A percentile compares a stretch with the other conserved stretches of the same genome.
Conservation (phyloP, 2,797 vertebrate species). For the Pangasius djambal region DNA sequence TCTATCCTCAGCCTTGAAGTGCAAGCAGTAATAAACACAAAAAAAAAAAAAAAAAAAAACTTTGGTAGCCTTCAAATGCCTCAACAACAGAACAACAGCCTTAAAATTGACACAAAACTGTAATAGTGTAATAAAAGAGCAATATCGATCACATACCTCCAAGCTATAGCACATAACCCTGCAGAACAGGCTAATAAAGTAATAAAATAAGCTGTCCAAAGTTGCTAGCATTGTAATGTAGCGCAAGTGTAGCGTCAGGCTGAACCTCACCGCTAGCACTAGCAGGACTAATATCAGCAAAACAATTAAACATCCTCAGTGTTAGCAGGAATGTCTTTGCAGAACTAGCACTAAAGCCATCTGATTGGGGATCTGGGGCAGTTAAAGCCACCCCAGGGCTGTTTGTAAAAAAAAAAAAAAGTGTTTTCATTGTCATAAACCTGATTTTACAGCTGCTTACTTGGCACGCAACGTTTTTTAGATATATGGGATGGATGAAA, state of each 20-base stretch:
- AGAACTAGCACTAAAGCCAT: background rate
- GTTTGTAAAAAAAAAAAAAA: background rate
- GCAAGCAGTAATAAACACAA: background rate
- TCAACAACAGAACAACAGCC: background rate
- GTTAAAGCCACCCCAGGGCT: background rate
- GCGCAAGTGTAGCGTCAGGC: background rate
- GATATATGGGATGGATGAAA: background rate
- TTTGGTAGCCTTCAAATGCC: slow-evolving; percentile 7
- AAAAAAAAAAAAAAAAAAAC: background rate
- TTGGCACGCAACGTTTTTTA: background rate
- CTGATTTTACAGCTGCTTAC: background rate
- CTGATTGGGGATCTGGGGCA: background rate
- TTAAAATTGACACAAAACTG: slow-evolving; percentile 16
- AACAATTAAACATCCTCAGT: background rate
- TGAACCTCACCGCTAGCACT: background rate
- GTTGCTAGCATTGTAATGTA: background rate
- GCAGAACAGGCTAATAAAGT: slow-evolving; percentile 27
- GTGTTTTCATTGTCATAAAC: background rate
- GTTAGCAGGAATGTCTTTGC: background rate
- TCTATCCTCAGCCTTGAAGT: background rate
- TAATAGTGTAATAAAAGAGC: slow-evolving; percentile 28
- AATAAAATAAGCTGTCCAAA: slow-evolving; percentile 15
- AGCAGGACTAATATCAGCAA: slow-evolving; percentile 3
- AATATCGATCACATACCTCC: slow-evolving; percentile 27
- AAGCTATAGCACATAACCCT: slow-evolving; percentile 19